These are phyloP conservation scores for Agriopis marginaria DNA, from an alignment of 2,888 invertebrate species.

Conservation along the genomic window DNA sequence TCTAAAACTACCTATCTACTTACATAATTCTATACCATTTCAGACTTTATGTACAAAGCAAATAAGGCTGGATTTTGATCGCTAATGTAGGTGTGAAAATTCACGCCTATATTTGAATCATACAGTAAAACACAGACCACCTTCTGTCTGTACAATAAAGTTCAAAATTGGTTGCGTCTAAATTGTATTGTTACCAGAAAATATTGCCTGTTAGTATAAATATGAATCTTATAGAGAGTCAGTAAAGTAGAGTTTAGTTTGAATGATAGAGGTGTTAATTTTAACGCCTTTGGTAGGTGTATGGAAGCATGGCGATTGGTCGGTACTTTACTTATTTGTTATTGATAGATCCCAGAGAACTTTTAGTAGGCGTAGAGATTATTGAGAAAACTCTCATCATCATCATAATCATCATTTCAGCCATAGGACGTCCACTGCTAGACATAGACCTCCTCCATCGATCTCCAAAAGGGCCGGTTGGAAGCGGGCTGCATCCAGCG, in stretches of 20 bases:
- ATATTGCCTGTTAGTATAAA: conserved; percentile 24
- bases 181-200: conserved; percentile 52
- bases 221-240: conserved; percentile 9
- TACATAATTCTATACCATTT: conserved; percentile 32
- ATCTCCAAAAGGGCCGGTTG: too few relatives aligned
- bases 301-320: conserved; percentile 69
- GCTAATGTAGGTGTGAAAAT: conserved; percentile 78
- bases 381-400: not conserved
- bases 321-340: conserved; percentile 46
- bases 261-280: conserved; percentile 70
- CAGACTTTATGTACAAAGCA: fast-evolving
- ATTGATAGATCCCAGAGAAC: conserved; percentile 39
- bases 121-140: conserved; percentile 48
- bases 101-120: conserved; percentile 75
- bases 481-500: too few relatives aligned
- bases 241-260: conserved; percentile 45
- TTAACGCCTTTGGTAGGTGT: conserved; percentile 73
- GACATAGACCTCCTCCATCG: too few relatives aligned
- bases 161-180: conserved; percentile 48
- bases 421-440: too few relatives aligned
- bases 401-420: too few relatives aligned
- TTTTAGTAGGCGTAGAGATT: conserved; percentile 16
- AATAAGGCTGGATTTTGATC: conserved; percentile 51
- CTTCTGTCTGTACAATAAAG: conserved; percentile 48
- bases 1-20: conserved; percentile 55